Evolutionary conservation across 2,113 vertebrate genomes (phyloP).

Genomic region (Bos taurus): ARS-UCD2.0 NC_037350.1:50003001-50003500

Average conservation of each 20-base stretch:
- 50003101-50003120: not conserved
- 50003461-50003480: not conserved
- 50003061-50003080: not conserved
- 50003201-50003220: not conserved
- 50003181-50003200: not conserved
- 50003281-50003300: not conserved
- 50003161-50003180: not conserved
- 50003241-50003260: not conserved
- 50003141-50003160: too few species aligned
- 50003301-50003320: not conserved
- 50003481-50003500: not conserved
- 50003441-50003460: not conserved
- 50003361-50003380: not conserved
- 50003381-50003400: not conserved
- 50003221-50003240: not conserved
- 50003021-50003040: not conserved
- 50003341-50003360: not conserved
- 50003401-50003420: not conserved
- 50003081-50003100: not conserved
- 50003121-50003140: not conserved
- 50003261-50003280: not conserved
- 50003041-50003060: fast-evolving
- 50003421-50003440: not conserved
- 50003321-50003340: not conserved
- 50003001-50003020: not conserved